phyloP scores from a whole-genome alignment of 2,113 vertebrate species.

The Prionailurus bengalensis region DNA sequence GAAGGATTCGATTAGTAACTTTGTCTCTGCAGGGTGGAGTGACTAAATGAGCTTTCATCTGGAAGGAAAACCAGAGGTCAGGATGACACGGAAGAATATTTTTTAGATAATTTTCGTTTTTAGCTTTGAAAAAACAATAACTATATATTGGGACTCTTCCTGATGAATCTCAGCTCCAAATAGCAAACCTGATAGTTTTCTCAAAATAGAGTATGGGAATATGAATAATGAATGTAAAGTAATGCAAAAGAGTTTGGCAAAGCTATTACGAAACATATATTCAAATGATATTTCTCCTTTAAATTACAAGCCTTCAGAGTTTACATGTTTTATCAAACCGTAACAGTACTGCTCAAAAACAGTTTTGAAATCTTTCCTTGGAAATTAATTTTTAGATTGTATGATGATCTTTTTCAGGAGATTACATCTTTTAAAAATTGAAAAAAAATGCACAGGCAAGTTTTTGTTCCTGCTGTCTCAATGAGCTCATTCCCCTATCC shows the following conservation, averaged over 20 bases:
- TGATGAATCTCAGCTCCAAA: neutral
- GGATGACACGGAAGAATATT: neutral
- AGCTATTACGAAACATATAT: neutral
- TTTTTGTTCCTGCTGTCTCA: neutral
- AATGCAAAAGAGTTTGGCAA: slow-evolving; percentile 19
- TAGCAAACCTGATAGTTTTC: neutral
- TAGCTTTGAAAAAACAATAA: neutral
- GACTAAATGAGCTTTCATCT: neutral
- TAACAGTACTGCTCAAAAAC: neutral
- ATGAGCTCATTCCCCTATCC: neutral
- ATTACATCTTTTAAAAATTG: neutral
- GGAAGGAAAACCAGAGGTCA: neutral
- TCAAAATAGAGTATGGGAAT: neutral
- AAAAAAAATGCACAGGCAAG: neutral
- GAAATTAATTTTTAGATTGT: neutral
- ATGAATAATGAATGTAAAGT: slow-evolving; percentile 8
- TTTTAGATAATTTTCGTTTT: neutral
- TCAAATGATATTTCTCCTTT: slow-evolving; percentile 9
- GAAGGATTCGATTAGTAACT: neutral
- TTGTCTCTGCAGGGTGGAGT: neutral
- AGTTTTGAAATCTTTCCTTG: neutral
- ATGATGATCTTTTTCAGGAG: neutral
- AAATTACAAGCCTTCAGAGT: neutral
- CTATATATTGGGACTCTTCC: neutral
- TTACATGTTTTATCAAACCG: neutral